Evolutionary conservation across 2,113 vertebrate genomes (phyloP).

Genomic region (Barnardius zonarius): DNA sequence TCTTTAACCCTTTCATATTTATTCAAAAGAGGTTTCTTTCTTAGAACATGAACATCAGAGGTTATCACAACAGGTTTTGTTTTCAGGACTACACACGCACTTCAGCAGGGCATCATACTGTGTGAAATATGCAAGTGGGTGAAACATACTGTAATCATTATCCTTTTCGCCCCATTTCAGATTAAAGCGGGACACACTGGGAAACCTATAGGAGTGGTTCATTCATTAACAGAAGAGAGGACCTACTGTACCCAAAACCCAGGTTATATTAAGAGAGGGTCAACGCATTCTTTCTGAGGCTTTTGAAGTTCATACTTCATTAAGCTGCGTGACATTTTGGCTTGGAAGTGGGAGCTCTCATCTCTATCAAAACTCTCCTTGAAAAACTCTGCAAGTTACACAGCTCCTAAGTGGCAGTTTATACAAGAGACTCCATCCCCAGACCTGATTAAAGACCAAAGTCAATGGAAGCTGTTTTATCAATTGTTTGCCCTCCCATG

Average conservation of each 20-base stretch:
- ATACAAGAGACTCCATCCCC: conserved; percentile 40
- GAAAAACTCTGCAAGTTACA: conserved; percentile 40
- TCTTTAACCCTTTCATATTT: not conserved
- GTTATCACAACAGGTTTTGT: not conserved
- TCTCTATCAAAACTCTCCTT: conserved; percentile 47
- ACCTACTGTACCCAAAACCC: conserved; percentile 3
- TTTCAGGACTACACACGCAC: not conserved
- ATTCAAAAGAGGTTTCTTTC: not conserved
- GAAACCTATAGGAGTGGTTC: not conserved
- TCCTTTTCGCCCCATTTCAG: not conserved
- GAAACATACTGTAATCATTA: not conserved
- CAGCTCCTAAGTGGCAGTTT: conserved; percentile 12
- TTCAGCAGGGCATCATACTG: not conserved
- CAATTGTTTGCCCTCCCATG: conserved; percentile 50
- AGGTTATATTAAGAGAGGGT: conserved; percentile 27
- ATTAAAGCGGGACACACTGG: not conserved
- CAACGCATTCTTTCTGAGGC: conserved; percentile 16
- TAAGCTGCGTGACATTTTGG: conserved; percentile 10
- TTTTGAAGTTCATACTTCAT: conserved; percentile 57
- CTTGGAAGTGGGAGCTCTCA: conserved; percentile 37
- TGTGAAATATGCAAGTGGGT: not conserved
- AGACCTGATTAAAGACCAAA: conserved; percentile 55
- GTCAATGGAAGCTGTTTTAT: conserved; percentile 37
- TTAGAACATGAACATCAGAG: not conserved
- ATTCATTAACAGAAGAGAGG: conserved; percentile 45